Evolutionary conservation across 23 tunicate species (phyloP).

Genomic region (Trididemnum nubilum): DNA sequence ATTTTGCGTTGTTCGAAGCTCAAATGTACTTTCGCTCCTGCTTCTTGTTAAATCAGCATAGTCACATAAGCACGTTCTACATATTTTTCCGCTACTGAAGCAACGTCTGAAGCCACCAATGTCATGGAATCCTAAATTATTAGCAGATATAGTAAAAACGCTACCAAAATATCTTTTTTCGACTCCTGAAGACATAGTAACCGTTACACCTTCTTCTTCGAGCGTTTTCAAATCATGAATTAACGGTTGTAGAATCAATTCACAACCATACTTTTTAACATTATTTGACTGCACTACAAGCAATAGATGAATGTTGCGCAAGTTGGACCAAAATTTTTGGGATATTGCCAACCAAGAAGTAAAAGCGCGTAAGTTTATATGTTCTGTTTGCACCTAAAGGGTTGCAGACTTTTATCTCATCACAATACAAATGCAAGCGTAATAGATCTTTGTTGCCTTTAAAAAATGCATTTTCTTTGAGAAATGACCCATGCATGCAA

Average conservation of each 20-base stretch:
- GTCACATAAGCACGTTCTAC: not conserved
- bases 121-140: not conserved
- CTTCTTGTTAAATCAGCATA: not conserved
- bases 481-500: conserved; percentile 4
- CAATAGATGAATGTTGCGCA: conserved; percentile 14
- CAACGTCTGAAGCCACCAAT: not conserved
- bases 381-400: not conserved
- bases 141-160: not conserved
- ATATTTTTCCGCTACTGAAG: not conserved
- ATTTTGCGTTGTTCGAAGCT: not conserved
- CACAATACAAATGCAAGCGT: conserved; percentile 9
- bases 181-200: not conserved
- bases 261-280: not conserved
- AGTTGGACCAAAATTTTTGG: conserved; percentile 15
- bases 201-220: not conserved
- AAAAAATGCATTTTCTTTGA: not conserved
- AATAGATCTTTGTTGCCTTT: conserved; percentile 1
- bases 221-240: not conserved
- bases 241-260: not conserved
- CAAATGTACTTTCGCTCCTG: not conserved
- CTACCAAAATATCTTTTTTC: not conserved
- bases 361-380: conserved; percentile 15
- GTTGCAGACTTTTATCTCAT: conserved; percentile 9
- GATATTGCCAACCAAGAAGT: conserved; percentile 10
- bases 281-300: conserved; percentile 11